These are phyloP conservation scores for Spisula solida DNA, from an alignment of 2,888 invertebrate species.

Conservation along the genomic window DNA sequence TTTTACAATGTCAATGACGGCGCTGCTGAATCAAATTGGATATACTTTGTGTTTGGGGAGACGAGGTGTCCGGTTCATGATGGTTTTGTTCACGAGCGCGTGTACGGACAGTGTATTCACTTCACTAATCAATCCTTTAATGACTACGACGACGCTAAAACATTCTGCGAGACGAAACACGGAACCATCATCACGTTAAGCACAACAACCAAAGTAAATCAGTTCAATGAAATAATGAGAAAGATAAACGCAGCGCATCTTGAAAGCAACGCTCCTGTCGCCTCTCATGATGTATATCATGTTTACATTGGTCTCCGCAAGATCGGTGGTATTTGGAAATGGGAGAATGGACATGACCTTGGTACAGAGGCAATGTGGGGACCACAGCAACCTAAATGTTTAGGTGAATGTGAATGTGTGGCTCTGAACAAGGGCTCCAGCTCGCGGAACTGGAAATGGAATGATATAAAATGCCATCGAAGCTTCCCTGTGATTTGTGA, in stretches of 20 bases:
- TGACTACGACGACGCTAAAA: background rate
- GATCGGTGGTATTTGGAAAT: background rate
- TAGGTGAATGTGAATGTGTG: background rate
- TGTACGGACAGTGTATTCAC: background rate
- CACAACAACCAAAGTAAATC: background rate
- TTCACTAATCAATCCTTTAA: background rate
- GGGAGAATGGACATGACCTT: background rate
- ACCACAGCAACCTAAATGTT: background rate
- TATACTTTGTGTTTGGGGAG: background rate
- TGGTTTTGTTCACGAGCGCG: background rate
- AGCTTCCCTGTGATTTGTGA: background rate
- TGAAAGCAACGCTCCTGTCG: background rate
- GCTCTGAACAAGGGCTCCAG: background rate
- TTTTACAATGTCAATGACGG: background rate
- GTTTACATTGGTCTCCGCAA: background rate
- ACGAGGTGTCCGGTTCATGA: background rate
- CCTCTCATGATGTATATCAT: background rate
- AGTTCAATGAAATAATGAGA: background rate
- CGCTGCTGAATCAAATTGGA: background rate
- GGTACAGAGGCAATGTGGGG: background rate
- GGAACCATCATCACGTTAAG: background rate
- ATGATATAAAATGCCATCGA: background rate
- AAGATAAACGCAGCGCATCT: background rate
- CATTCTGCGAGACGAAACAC: background rate
- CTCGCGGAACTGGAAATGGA: background rate